phyloP scores from a whole-genome alignment of 2,113 vertebrate genomes.

The Sturnira hondurensis region DNA sequence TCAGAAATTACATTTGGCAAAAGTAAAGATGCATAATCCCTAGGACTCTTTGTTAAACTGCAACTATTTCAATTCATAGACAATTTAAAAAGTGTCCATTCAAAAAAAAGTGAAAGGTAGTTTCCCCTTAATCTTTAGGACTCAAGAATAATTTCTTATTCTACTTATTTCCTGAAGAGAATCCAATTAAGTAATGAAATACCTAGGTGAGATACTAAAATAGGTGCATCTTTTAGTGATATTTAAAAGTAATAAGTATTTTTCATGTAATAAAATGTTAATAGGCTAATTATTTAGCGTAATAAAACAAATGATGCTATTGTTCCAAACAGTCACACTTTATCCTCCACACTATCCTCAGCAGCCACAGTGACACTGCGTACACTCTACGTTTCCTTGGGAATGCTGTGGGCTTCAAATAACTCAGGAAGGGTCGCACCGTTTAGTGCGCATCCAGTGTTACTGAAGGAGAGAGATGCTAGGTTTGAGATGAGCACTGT shows the following conservation, averaged over 20 bases:
- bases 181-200: not conserved
- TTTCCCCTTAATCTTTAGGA: not conserved
- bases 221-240: not conserved
- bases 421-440: not conserved
- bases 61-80: not conserved
- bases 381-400: not conserved
- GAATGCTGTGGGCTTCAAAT: not conserved
- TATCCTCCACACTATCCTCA: not conserved
- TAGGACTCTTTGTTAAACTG: not conserved
- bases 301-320: not conserved
- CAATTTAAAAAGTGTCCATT: not conserved
- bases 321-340: not conserved
- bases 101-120: not conserved
- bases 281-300: not conserved
- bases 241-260: not conserved
- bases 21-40: not conserved
- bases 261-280: not conserved
- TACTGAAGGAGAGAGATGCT: not conserved
- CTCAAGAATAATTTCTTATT: not conserved
- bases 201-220: not conserved
- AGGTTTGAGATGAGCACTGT: not conserved
- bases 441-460: not conserved
- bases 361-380: not conserved
- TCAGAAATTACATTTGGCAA: slow-evolving; percentile 6
- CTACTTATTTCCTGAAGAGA: slow-evolving; percentile 36